Evolutionary conservation across 2,113 vertebrate species (phyloP).

Genomic region (Ascaphus truei): DNA sequence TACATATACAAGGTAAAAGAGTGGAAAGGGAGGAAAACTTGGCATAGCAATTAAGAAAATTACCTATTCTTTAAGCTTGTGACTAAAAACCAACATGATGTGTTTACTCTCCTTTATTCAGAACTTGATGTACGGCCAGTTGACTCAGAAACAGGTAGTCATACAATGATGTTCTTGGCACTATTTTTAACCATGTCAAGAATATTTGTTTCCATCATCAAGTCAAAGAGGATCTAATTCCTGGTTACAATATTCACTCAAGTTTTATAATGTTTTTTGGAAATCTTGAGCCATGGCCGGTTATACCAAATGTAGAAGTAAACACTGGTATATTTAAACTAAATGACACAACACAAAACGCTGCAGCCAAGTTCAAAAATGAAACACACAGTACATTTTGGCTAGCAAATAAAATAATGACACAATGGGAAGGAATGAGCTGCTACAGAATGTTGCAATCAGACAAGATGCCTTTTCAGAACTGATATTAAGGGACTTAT

Average conservation of each 20-base stretch:
- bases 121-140: conserved; percentile 22
- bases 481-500: too few relatives aligned
- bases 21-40: neutral
- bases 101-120: conserved; percentile 15
- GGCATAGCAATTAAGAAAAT: neutral
- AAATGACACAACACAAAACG: neutral
- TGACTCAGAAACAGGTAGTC: conserved; percentile 10
- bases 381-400: neutral
- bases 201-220: conserved; percentile 25
- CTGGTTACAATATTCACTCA: neutral
- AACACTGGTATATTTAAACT: neutral
- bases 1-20: neutral
- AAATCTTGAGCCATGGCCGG: neutral
- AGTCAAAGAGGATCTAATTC: conserved; percentile 6
- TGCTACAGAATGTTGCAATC: too few relatives aligned
- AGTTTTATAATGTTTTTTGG: neutral
- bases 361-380: neutral
- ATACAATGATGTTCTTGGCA: neutral
- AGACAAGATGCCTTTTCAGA: too few relatives aligned
- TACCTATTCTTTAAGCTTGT: conserved; percentile 23
- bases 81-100: conserved; percentile 15
- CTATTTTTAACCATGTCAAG: neutral
- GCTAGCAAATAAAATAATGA: neutral
- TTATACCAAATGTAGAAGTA: neutral
- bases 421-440: too few relatives aligned